Evolutionary conservation across 2,888 invertebrate species (phyloP).

Genomic region (Conops quadrifasciatus): DNA sequence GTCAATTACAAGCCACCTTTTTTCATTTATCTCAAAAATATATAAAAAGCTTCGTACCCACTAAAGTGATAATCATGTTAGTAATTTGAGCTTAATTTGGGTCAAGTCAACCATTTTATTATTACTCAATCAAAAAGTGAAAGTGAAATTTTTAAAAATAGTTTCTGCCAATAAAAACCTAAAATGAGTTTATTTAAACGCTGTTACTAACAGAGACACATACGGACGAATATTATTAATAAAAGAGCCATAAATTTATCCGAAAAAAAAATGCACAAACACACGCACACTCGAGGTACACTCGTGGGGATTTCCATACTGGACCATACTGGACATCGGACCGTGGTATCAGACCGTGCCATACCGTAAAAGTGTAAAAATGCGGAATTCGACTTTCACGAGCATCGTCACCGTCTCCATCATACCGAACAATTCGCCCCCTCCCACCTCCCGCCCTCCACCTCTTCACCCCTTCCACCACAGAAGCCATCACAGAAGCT

Average conservation of each 20-base stretch:
- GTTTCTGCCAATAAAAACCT: slow-evolving; percentile 29
- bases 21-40: too few species aligned
- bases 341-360: slow-evolving; percentile 43
- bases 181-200: slow-evolving; percentile 11
- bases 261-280: slow-evolving; percentile 11
- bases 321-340: slow-evolving; percentile 46
- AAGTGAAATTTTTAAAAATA: too few species aligned
- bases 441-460: neutral
- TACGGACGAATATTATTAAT: slow-evolving; percentile 2
- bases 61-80: too few species aligned
- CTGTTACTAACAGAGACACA: slow-evolving; percentile 28
- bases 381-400: slow-evolving; percentile 63
- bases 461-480: too few species aligned
- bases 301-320: slow-evolving; percentile 55
- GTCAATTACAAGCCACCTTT: too few species aligned
- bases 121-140: too few species aligned
- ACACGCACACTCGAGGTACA: too few species aligned
- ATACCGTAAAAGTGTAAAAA: slow-evolving; percentile 44
- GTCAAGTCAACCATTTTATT: too few species aligned
- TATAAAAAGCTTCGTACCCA: too few species aligned
- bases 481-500: too few species aligned
- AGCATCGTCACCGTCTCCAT: neutral
- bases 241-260: neutral
- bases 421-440: neutral
- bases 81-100: too few species aligned